Base-by-base conservation (phyloP, 2,888 invertebrate species). In the Brachypterus glaber region DNA sequence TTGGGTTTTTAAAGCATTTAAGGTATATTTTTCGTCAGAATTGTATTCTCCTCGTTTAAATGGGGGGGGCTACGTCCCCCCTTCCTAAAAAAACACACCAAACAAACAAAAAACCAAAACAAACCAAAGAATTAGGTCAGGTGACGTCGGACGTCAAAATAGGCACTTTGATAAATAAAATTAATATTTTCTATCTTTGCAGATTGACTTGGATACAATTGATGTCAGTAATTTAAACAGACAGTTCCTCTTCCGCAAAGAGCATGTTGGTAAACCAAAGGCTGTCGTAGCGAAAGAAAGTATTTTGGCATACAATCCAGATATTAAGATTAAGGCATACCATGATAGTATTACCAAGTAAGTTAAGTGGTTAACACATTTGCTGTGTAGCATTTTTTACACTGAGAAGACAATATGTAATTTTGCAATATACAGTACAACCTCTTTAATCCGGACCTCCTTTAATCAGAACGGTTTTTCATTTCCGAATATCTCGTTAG, bases 171-270 rank as follows among this genome's bases (percentile, higher is more conserved):
- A 21, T 9, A 21, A 21, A 21, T 7, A 21, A 7, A 21, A 21
- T 25, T 30, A 33, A 14, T 36, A 12, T 29, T 34, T 21, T 35
- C 42, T 48, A 49, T 41, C 46, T 45, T 79, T 79, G 50, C 69
- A 97, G 96, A 91, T 99, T 67, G 98, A 99, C 74, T 74, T 99
- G 62, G 98, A 99, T 63, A 98, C 97, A 0, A 99, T 99, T 62
- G 98, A 99, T 70, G 87, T 99, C 40, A 96, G 96, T 70, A 99
- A 99, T 64, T 70, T 99, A 48, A 99, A 99, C 67, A 77, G 98
- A 25, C 98, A 99, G 65, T 99, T 99, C 66, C 69, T 99, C n/a
- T 99, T 99, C 59, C 88, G 93, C 60, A 90, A 91, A 57, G 88
- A 93, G 59, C 97, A 99, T 73, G 96, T 99, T 43, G 96, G 96